phyloP scores from a whole-genome alignment of 2,888 invertebrate species.

The Eustalomyia histrio region DNA sequence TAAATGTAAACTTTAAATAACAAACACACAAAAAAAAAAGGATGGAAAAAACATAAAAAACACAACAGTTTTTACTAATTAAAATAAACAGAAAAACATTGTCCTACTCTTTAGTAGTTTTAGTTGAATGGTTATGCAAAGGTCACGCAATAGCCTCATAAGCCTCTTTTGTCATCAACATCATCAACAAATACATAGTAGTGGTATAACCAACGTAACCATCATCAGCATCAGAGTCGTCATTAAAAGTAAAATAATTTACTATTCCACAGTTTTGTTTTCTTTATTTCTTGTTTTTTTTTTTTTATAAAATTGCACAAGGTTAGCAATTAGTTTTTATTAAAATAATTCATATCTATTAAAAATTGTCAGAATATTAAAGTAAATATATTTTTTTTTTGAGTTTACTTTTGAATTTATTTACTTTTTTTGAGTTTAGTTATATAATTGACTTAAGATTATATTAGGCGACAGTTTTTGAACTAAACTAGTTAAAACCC shows the following conservation, averaged over 20 bases:
- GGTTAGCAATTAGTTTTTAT: conserved; percentile 33
- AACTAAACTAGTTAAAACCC: no score
- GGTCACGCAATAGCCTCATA: conserved; percentile 64
- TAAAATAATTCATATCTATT: conserved; percentile 10
- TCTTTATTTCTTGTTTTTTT: conserved; percentile 29
- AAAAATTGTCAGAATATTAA: conserved; percentile 3
- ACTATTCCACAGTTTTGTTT: conserved; percentile 3
- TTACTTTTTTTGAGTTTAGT: no score
- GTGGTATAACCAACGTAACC: conserved; percentile 42
- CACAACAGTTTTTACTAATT: conserved; percentile 64
- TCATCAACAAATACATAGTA: conserved; percentile 9
- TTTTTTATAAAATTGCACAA: conserved; percentile 25
- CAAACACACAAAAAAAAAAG: conserved; percentile 22
- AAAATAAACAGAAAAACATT: conserved; percentile 66
- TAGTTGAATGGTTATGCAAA: conserved; percentile 52
- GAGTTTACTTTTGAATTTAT: no score
- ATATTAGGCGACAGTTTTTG: no score
- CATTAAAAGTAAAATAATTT: conserved; percentile 34
- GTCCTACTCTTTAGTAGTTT: conserved; percentile 52
- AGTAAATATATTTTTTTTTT: conserved; percentile 16
- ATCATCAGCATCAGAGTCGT: conserved; percentile 67
- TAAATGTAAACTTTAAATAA: conserved; percentile 63
- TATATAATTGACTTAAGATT: no score
- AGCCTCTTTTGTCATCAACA: conserved; percentile 62
- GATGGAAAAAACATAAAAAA: conserved; percentile 24